Conservation (phyloP, 2,888 invertebrate species). For the Leptarthrus brevirostris region DNA sequence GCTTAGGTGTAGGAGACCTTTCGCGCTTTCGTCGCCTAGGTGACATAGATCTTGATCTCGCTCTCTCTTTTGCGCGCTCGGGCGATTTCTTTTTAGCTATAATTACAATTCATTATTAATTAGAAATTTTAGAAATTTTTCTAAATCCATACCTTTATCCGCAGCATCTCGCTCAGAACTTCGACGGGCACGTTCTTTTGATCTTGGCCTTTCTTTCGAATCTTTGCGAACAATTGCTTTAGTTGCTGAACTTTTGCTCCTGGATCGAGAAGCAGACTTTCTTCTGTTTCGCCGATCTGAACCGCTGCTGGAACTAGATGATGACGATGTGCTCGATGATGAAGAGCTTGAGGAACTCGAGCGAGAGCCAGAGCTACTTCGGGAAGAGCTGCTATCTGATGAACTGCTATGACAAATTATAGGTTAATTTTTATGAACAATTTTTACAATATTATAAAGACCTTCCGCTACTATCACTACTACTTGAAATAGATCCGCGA, state of each 20-base stretch:
- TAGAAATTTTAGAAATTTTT: neutral
- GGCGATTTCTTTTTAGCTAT: conserved; percentile 53
- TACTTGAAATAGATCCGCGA: conserved; percentile 77
- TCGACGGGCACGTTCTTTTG: conserved; percentile 48
- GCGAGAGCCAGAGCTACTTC: conserved; percentile 80
- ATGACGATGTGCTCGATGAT: conserved; percentile 72
- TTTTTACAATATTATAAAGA: conserved; percentile 57
- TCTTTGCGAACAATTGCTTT: conserved; percentile 63
- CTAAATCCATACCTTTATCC: conserved; percentile 3
- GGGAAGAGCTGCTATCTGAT: conserved; percentile 85
- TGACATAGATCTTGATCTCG: conserved; percentile 71
- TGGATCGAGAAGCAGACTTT: conserved; percentile 67
- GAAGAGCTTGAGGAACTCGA: conserved; percentile 77
- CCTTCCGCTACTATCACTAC: conserved; percentile 83
- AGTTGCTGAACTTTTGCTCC: conserved; percentile 67
- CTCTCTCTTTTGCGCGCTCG: conserved; percentile 60
- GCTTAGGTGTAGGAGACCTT: conserved; percentile 89
- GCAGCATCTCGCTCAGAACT: conserved; percentile 52
- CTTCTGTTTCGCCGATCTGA: conserved; percentile 75
- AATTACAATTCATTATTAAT: conserved; percentile 4
- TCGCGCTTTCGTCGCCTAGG: conserved; percentile 77
- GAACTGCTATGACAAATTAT: conserved; percentile 71
- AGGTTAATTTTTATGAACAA: neutral
- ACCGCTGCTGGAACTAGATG: conserved; percentile 75
- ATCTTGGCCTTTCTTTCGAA: conserved; percentile 62